Evolutionary conservation across 2,888 invertebrate genomes (phyloP).

Genomic region (Himalopsyche kuldschensis): DNA sequence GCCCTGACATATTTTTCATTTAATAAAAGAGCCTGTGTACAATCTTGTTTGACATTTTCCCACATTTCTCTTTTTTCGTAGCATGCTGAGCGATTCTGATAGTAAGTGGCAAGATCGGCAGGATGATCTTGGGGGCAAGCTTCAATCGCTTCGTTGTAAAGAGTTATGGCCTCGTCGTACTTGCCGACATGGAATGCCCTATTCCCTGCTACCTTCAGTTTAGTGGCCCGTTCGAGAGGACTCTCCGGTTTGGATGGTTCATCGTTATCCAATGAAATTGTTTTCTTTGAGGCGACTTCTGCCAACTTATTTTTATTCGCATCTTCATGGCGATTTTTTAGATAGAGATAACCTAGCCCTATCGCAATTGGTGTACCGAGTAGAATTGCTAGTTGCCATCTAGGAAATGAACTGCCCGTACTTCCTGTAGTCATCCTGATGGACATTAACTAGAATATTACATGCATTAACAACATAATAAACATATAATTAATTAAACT

Average conservation of each 20-base stretch:
- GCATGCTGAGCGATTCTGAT: constrained; percentile 94
- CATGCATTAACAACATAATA: not conserved
- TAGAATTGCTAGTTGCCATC: constrained; percentile 85
- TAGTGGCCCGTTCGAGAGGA: constrained; percentile 73
- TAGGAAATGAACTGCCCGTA: constrained; percentile 66
- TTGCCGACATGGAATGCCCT: constrained; percentile 80
- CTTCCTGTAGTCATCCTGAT: constrained; percentile 31
- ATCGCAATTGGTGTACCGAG: constrained; percentile 82
- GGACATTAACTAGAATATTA: constrained; percentile 17
- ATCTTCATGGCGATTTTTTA: constrained; percentile 61
- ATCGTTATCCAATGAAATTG: constrained; percentile 64
- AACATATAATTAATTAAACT: not conserved
- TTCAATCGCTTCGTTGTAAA: constrained; percentile 93
- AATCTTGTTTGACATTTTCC: constrained; percentile 83
- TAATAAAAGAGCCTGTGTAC: constrained; percentile 78
- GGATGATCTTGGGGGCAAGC: constrained; percentile 75
- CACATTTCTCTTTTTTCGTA: constrained; percentile 89
- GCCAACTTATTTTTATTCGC: constrained; percentile 59
- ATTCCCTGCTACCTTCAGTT: constrained; percentile 88
- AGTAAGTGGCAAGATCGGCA: constrained; percentile 83
- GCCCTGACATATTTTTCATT: constrained; percentile 90
- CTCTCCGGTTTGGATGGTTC: constrained; percentile 57
- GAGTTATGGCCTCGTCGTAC: constrained; percentile 86
- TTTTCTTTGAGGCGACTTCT: constrained; percentile 58
- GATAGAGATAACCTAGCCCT: constrained; percentile 80